A percentile compares a stretch with the other conserved stretches of the same genome.
Evolutionary conservation across 2,113 vertebrate genomes (phyloP).

Genomic region (Oceanodroma tethys): DNA sequence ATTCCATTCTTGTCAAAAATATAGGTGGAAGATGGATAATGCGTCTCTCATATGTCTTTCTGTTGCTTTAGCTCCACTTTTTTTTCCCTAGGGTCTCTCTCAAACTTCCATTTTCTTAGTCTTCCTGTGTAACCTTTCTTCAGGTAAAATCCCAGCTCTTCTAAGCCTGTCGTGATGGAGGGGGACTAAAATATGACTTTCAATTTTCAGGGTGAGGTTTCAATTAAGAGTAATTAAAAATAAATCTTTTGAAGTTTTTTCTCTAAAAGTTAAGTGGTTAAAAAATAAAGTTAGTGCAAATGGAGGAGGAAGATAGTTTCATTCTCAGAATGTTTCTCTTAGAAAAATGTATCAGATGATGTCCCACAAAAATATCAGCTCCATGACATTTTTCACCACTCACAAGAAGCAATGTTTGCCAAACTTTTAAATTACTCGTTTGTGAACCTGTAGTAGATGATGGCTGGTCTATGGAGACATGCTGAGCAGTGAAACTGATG

Average conservation of each 20-base stretch:
- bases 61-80: not conserved
- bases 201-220: not conserved
- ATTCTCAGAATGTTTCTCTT: not conserved
- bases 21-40: not conserved
- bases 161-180: fast-evolving
- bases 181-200: not conserved
- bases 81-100: not conserved
- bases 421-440: not conserved
- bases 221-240: not conserved
- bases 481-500: not conserved
- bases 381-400: not conserved
- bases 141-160: not conserved
- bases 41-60: fast-evolving
- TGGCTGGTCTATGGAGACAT: not conserved
- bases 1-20: not conserved
- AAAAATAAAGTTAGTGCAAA: not conserved
- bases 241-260: not conserved
- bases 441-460: not conserved
- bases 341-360: not conserved
- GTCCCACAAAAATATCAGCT: not conserved
- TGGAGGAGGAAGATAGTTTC: not conserved
- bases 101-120: not conserved
- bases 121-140: not conserved
- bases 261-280: not conserved
- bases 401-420: not conserved